These are phyloP conservation scores for Thereva unica DNA, from an alignment of 2,888 invertebrate species.

Conservation along the genomic window DNA sequence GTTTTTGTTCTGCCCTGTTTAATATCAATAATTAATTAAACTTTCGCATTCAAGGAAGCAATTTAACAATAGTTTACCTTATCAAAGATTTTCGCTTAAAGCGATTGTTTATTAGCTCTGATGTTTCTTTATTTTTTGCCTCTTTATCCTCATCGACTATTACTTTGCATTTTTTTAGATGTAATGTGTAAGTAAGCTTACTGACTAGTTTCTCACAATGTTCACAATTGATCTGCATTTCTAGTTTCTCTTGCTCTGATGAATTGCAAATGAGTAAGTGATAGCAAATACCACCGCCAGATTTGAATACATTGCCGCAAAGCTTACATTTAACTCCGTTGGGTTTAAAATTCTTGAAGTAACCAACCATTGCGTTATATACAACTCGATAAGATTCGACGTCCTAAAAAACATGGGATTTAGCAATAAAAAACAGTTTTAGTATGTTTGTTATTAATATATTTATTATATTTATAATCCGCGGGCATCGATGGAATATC, in stretches of 20 bases:
- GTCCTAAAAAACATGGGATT: slow-evolving; percentile 40
- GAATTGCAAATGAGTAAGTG: slow-evolving; percentile 52
- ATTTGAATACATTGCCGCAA: slow-evolving; percentile 47
- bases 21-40: not conserved
- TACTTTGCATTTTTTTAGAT: slow-evolving; percentile 47
- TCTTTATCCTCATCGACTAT: not conserved
- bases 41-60: not conserved
- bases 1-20: slow-evolving; percentile 29
- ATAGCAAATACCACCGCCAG: slow-evolving; percentile 49
- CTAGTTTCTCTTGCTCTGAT: slow-evolving; percentile 38
- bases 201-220: slow-evolving; percentile 47
- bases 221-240: slow-evolving; percentile 47
- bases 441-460: not conserved
- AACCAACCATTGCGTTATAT: slow-evolving; percentile 45
- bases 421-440: not conserved
- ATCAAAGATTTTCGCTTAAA: not conserved
- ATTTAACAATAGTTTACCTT: not conserved
- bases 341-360: slow-evolving; percentile 43
- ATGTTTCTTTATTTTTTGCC: not conserved
- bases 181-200: slow-evolving; percentile 42
- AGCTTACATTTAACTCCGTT: slow-evolving; percentile 50
- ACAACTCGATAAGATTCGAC: slow-evolving; percentile 45
- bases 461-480: too few relatives aligned
- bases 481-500: too few relatives aligned
- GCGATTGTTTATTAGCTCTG: not conserved